Percentiles rank a stretch among this genome's conserved stretches.
These are phyloP conservation scores for Eristalinus sepulchralis DNA, from an alignment of 2,888 invertebrate species.

Conservation along the genomic window DNA sequence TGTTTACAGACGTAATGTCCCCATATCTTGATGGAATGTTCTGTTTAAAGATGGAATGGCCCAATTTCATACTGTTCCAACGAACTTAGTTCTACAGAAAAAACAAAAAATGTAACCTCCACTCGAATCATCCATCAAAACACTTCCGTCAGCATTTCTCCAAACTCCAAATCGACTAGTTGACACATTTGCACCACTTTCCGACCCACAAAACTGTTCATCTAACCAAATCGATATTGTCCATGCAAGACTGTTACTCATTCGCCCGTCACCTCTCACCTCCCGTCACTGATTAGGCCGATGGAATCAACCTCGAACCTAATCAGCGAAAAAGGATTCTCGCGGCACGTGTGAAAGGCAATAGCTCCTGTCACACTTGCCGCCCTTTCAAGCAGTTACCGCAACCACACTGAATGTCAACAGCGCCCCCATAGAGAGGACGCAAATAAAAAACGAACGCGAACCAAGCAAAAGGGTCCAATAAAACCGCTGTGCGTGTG, in stretches of 20 bases:
- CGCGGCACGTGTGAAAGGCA: neutral
- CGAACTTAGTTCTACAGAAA: too few species aligned
- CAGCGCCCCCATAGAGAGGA: neutral
- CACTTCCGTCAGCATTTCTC: neutral
- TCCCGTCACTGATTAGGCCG: neutral
- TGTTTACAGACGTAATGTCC: too few species aligned
- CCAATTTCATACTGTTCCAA: too few species aligned
- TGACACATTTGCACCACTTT: neutral
- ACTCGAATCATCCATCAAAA: too few species aligned
- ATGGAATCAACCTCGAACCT: neutral
- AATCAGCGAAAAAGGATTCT: neutral
- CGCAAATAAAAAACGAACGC: neutral
- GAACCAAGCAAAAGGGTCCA: neutral
- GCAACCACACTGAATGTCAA: conserved; percentile 7
- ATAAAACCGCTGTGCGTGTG: conserved; percentile 3
- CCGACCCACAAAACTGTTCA: neutral
- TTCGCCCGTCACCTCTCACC: neutral
- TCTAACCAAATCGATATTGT: neutral
- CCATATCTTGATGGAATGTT: too few species aligned
- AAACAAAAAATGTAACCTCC: too few species aligned
- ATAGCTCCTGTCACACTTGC: neutral
- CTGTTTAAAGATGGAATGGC: too few species aligned
- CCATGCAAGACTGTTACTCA: neutral
- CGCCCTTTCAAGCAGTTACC: neutral
- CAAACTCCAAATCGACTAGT: neutral